phyloP scores from a whole-genome alignment of 2,113 vertebrate species.

The Progne subis region DNA sequence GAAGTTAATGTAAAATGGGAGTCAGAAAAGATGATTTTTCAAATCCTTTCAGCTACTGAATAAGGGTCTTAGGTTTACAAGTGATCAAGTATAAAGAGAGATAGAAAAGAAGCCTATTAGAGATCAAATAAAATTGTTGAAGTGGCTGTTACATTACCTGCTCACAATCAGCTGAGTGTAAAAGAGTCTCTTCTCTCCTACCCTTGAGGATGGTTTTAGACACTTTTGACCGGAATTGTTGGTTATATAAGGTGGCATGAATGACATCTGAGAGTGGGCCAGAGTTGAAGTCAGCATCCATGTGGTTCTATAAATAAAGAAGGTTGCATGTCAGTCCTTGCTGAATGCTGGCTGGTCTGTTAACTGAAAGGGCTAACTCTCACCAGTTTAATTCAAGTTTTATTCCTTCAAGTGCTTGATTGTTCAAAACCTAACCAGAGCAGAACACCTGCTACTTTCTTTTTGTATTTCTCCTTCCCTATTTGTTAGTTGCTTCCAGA shows the following conservation, averaged over 20 bases:
- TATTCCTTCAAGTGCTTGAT: not conserved
- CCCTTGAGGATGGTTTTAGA: not conserved
- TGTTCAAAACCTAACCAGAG: not conserved
- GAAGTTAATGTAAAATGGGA: slow-evolving; percentile 9
- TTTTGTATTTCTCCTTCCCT: not conserved
- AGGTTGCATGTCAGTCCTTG: not conserved
- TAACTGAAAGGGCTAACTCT: not conserved
- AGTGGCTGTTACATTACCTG: not conserved
- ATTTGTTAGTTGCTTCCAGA: not conserved
- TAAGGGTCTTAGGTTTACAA: not conserved
- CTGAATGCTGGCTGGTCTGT: not conserved
- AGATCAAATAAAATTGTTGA: not conserved
- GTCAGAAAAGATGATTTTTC: not conserved
- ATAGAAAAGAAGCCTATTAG: not conserved
- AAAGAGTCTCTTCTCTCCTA: not conserved
- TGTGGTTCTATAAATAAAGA: not conserved
- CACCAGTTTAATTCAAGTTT: not conserved
- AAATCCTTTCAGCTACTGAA: not conserved
- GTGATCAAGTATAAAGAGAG: not conserved
- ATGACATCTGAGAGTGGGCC: not conserved
- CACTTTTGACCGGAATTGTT: not conserved
- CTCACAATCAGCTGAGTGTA: not conserved
- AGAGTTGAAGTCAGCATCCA: not conserved
- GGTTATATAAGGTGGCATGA: not conserved
- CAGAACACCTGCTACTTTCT: not conserved